Percentiles rank a stretch among this genome's conserved stretches.
These are phyloP conservation scores for Hypsopygia costalis DNA, from an alignment of 2,888 invertebrate species.

Conservation along the genomic window DNA sequence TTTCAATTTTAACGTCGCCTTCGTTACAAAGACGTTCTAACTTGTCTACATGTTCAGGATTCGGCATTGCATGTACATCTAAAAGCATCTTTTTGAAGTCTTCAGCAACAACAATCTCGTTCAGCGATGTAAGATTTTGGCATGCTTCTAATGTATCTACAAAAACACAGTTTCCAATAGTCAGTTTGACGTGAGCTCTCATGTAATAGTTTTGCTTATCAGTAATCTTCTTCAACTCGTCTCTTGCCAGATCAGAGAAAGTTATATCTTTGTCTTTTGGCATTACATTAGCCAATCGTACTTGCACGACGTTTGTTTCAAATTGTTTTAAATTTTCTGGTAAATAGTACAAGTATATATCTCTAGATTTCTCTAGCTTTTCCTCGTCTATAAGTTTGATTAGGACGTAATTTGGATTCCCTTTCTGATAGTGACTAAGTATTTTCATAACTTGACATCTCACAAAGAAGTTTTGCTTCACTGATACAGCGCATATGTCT, in stretches of 20 bases:
- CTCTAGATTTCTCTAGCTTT: conserved; percentile 49
- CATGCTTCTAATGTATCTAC: conserved; percentile 82
- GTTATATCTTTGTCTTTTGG: conserved; percentile 64
- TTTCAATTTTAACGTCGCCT: conserved; percentile 25
- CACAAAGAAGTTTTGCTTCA: conserved; percentile 66
- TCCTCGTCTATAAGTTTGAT: conserved; percentile 83
- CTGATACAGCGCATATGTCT: conserved; percentile 77
- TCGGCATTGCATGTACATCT: conserved; percentile 49
- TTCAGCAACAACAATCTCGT: conserved; percentile 72
- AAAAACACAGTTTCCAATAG: conserved; percentile 83
- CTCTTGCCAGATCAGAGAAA: conserved; percentile 51
- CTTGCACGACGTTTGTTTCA: conserved; percentile 59
- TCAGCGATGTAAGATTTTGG: conserved; percentile 68
- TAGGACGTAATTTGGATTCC: conserved; percentile 47
- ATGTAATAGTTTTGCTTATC: conserved; percentile 52
- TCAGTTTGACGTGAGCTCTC: conserved; percentile 72
- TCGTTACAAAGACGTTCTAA: conserved; percentile 67
- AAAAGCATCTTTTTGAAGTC: conserved; percentile 78
- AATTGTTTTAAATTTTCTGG: conserved; percentile 71
- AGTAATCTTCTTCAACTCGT: conserved; percentile 42
- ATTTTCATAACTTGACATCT: conserved; percentile 80
- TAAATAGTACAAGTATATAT: conserved; percentile 65
- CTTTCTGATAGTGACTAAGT: conserved; percentile 39
- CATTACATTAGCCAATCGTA: conserved; percentile 52
- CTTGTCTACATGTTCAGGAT: conserved; percentile 68